phyloP scores from a whole-genome alignment of 2,888 invertebrate genomes.

The Coleophora flavipennella region DNA sequence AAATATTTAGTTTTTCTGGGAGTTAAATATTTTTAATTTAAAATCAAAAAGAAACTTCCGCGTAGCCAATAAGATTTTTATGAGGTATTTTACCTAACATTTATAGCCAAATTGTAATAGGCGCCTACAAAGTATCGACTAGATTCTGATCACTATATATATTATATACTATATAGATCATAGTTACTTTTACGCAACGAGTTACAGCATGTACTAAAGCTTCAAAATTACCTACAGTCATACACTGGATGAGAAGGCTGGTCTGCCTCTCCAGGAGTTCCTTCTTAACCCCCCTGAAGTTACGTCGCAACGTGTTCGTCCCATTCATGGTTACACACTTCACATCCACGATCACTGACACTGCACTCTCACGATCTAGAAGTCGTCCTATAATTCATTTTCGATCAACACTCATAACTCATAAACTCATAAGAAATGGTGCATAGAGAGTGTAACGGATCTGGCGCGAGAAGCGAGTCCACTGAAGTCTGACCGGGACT shows the following conservation, averaged over 20 bases:
- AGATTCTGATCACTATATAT: too few relatives aligned
- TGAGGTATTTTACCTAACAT: too few relatives aligned
- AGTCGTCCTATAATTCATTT: slow-evolving; percentile 12
- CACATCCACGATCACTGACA: slow-evolving; percentile 10
- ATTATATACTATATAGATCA: too few relatives aligned
- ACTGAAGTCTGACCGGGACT: slow-evolving; percentile 44
- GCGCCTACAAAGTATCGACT: too few relatives aligned
- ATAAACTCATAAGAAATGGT: slow-evolving; percentile 17
- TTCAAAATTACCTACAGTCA: slow-evolving; percentile 87
- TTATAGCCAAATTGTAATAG: too few relatives aligned
- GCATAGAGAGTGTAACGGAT: slow-evolving; percentile 26
- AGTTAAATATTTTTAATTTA: too few relatives aligned
- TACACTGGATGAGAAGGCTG: slow-evolving; percentile 80
- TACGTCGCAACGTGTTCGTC: slow-evolving; percentile 73
- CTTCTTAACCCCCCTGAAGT: slow-evolving; percentile 85
- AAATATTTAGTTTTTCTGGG: too few relatives aligned
- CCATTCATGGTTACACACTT: slow-evolving; percentile 54
- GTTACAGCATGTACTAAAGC: too few relatives aligned
- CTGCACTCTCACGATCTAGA: slow-evolving; percentile 11
- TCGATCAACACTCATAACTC: slow-evolving; percentile 20
- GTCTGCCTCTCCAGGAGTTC: slow-evolving; percentile 81
- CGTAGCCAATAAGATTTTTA: too few relatives aligned
- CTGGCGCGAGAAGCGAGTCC: slow-evolving; percentile 52
- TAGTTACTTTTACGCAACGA: too few relatives aligned
- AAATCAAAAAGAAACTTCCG: too few relatives aligned